Percentiles rank a stretch among this genome's conserved stretches.
Evolutionary conservation across 64 coral and sea anemone genomes (phyloP).

Genomic region (Actinia tenebrosa): DNA sequence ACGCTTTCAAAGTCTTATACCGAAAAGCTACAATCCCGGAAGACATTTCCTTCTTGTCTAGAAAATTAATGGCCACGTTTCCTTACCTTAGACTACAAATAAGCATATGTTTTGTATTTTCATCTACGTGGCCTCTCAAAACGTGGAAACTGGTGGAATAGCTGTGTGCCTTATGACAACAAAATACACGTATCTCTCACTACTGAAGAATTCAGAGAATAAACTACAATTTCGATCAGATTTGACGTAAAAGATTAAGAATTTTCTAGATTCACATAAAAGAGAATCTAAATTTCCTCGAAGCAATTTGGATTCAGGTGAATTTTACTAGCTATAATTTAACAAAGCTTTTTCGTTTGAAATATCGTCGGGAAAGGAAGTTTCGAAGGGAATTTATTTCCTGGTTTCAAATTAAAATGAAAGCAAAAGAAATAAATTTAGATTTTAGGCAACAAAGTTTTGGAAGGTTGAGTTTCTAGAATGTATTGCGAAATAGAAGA

Average conservation of each 20-base stretch:
- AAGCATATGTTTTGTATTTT: neutral
- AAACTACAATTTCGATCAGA: neutral
- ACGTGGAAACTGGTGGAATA: conserved; percentile 11
- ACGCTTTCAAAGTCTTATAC: neutral
- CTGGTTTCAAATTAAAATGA: neutral
- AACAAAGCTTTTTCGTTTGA: neutral
- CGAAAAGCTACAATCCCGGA: neutral
- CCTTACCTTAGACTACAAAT: neutral
- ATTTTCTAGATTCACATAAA: neutral
- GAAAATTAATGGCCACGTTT: neutral
- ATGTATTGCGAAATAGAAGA: neutral
- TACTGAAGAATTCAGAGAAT: conserved; percentile 4
- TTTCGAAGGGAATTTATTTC: neutral
- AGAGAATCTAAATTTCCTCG: neutral
- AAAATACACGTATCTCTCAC: neutral
- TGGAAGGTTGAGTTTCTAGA: neutral
- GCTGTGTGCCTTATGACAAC: neutral
- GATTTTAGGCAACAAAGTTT: neutral
- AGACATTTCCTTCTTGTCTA: neutral
- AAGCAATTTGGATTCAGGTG: neutral
- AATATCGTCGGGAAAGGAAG: neutral
- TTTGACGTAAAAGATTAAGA: neutral
- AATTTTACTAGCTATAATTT: neutral
- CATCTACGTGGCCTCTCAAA: neutral
- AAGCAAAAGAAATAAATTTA: neutral